Percentiles rank a stretch among this genome's conserved stretches.
phyloP scores from a whole-genome alignment of 2,888 invertebrate species.

The Caprella mutica region DNA sequence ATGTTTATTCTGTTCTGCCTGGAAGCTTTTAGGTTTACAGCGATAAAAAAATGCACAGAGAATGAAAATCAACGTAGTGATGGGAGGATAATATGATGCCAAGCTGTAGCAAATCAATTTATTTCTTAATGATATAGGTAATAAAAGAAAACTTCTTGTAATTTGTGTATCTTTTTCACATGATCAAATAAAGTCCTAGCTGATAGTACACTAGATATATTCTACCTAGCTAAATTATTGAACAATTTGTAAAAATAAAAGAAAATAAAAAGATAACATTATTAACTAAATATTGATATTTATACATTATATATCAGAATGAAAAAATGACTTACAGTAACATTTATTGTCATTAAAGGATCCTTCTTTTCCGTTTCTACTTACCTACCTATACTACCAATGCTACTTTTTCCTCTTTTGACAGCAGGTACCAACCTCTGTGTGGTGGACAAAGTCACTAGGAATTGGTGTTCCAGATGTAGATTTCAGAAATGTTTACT shows the following conservation, averaged over 20 bases:
- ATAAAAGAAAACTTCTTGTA: neutral
- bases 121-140: too few species aligned
- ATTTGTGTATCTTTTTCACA: neutral
- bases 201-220: neutral
- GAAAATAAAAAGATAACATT: neutral
- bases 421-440: conserved; percentile 61
- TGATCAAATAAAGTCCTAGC: neutral
- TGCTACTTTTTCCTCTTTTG: conserved; percentile 34
- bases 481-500: conserved; percentile 65
- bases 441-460: conserved; percentile 62
- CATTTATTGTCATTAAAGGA: too few species aligned
- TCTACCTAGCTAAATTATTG: conserved; percentile 3
- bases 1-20: too few species aligned
- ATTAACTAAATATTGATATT: too few species aligned
- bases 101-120: too few species aligned
- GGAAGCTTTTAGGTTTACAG: neutral
- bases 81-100: neutral
- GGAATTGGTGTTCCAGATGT: conserved; percentile 81
- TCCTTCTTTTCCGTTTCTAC: too few species aligned
- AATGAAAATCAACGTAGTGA: neutral
- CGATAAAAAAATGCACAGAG: neutral
- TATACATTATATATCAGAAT: too few species aligned
- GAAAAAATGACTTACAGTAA: too few species aligned
- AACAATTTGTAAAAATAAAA: neutral
- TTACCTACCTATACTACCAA: too few species aligned